Evolutionary conservation across 2,888 invertebrate species (phyloP).

Genomic region (Sminthurides aquaticus): DNA sequence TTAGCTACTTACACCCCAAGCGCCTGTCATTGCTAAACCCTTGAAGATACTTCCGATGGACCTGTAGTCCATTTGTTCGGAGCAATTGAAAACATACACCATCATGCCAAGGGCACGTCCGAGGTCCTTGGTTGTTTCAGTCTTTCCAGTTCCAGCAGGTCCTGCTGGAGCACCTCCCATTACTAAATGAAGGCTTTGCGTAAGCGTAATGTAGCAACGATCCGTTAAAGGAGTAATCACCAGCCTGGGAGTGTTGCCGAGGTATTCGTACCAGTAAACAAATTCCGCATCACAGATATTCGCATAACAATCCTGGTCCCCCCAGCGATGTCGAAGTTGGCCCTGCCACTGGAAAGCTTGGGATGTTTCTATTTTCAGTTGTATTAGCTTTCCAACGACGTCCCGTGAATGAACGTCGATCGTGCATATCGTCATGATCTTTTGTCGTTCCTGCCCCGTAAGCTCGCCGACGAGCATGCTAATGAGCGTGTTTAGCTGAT

Average conservation of each 20-base stretch:
- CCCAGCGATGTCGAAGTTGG: conserved; percentile 81
- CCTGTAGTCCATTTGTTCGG: conserved; percentile 49
- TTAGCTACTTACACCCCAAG: conserved; percentile 48
- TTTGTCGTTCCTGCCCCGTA: conserved; percentile 82
- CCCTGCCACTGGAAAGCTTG: conserved; percentile 89
- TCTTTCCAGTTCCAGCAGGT: conserved; percentile 91
- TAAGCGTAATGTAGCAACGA: conserved; percentile 90
- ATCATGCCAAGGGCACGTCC: conserved; percentile 91
- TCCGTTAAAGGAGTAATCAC: conserved; percentile 94
- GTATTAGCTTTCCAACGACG: conserved; percentile 86
- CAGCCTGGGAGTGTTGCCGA: conserved; percentile 89
- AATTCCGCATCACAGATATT: conserved; percentile 97
- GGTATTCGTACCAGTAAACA: conserved; percentile 82
- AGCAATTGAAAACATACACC: conserved; percentile 66
- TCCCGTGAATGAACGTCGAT: conserved; percentile 95
- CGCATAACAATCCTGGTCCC: conserved; percentile 81
- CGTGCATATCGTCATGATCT: conserved; percentile 97
- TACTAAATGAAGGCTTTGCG: conserved; percentile 80
- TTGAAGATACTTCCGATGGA: conserved; percentile 96
- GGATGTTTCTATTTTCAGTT: conserved; percentile 78
- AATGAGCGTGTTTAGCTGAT: conserved; percentile 86
- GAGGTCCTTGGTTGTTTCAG: conserved; percentile 94
- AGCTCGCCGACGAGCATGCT: conserved; percentile 79
- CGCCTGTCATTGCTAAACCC: conserved; percentile 91
- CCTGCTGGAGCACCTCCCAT: conserved; percentile 95